Percentiles rank a stretch among this genome's conserved stretches.
These are phyloP conservation scores for Sarcophaga rosellei DNA, from an alignment of 2,888 invertebrate species.

Conservation along the genomic window DNA sequence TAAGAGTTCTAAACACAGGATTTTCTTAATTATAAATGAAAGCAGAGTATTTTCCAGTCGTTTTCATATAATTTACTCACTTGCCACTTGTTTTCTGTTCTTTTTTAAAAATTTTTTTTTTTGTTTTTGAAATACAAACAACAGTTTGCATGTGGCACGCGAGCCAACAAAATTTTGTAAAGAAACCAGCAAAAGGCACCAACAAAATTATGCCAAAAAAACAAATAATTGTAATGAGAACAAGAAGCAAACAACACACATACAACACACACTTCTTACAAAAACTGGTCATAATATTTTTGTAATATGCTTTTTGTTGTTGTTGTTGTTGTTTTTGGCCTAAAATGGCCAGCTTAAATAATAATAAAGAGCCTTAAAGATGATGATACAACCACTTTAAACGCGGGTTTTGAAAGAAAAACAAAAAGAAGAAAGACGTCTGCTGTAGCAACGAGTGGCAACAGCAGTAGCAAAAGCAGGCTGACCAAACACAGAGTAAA, in stretches of 20 bases:
- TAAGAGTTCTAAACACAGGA: background rate
- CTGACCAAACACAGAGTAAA: too few species aligned
- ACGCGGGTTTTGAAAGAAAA: background rate
- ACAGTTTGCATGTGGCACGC: constrained; percentile 51
- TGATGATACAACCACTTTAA: constrained; percentile 12
- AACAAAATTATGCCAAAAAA: constrained; percentile 41
- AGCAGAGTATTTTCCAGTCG: background rate
- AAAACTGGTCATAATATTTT: constrained; percentile 31
- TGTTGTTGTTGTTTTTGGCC: background rate
- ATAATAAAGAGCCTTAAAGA: constrained; percentile 17
- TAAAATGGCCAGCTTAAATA: constrained; percentile 5
- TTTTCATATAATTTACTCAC: background rate
- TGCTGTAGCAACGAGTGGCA: too few species aligned
- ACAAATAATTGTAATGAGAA: constrained; percentile 30
- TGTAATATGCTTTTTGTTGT: background rate
- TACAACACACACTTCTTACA: constrained; percentile 26
- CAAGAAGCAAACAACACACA: constrained; percentile 18
- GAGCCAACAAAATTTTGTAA: constrained; percentile 38
- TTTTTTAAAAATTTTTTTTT: background rate
- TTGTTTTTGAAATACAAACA: background rate
- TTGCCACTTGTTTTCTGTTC: background rate
- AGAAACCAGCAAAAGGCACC: constrained; percentile 33
- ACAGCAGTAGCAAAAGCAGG: too few species aligned
- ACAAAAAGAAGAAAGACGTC: background rate
- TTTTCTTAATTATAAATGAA: background rate